Percentiles rank a stretch among this genome's conserved stretches.
Conservation (phyloP, 2,888 invertebrate species). For the Arctia plantaginis region DNA sequence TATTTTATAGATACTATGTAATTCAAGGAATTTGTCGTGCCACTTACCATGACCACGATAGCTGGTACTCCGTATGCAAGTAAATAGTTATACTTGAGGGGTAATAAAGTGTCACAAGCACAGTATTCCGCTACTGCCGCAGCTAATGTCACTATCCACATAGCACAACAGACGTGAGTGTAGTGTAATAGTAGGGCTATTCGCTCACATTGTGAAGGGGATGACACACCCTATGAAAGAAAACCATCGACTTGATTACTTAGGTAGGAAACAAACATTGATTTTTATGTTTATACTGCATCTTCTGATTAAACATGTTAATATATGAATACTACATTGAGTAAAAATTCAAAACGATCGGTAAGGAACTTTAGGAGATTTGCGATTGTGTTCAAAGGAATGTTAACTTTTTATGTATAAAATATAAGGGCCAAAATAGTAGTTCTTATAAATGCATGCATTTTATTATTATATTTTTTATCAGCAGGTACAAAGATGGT, state of each 20-base stretch:
- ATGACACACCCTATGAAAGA: slow-evolving; percentile 86
- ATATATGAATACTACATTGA: no score
- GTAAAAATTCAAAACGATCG: no score
- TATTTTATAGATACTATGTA: no score
- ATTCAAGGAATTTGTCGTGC: not conserved
- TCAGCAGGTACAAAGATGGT: not conserved
- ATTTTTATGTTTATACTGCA: no score
- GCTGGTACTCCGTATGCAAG: slow-evolving; percentile 88
- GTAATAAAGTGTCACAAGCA: slow-evolving; percentile 86
- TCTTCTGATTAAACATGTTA: no score
- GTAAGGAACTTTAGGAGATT: no score
- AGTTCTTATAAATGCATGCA: not conserved
- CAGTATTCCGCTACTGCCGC: slow-evolving; percentile 84
- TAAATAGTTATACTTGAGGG: slow-evolving; percentile 87
- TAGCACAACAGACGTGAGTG: slow-evolving; percentile 89
- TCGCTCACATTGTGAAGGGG: slow-evolving; percentile 88
- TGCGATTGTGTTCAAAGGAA: not conserved
- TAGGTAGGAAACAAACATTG: no score
- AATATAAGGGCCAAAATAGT: not conserved
- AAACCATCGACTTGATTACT: not conserved
- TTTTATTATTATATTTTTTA: not conserved
- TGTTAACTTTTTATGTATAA: not conserved
- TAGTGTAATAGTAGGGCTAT: slow-evolving; percentile 90
- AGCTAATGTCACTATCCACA: slow-evolving; percentile 90
- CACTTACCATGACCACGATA: slow-evolving; percentile 89